Evolutionary conservation across 2,113 vertebrate species (phyloP), one percentile per base, ranked within the genome.

Genomic region (Calyptomena viridis): DNA sequence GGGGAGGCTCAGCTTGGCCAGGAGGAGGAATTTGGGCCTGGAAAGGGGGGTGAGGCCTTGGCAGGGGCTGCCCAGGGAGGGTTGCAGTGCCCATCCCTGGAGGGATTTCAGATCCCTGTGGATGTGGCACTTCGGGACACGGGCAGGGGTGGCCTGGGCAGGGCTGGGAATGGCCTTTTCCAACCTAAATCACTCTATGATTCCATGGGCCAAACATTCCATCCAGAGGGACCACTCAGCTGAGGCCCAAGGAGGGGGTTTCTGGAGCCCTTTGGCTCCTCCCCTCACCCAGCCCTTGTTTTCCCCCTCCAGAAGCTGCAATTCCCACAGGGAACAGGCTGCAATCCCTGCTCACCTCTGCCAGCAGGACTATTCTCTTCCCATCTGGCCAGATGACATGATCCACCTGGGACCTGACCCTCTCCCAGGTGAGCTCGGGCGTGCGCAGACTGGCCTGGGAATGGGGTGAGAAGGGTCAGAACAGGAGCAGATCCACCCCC

Each of bases 341-440:
- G n/a, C 23, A 11, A 60, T 60, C 17, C 58, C 18, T 56, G 30
- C 94, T 97, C 97, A 99, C 99, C 99, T 99, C 99, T 11, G 99
- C 99, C 97, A 99, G 97, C 78, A 99, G 98, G 64, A 99, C 99
- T 97, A 99, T 99, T 79, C 99, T 98, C 97, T 99, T 99, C 81
- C 99, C 99, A 2, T 99, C 99, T 1, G 99, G 99, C 99, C 99
- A 99, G 97, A 99, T 99, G 88, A 99, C 99, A 12, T 99, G 99
- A 95, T 99, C 99, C 94, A 99, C 99, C 96, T 99, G 99, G 69
- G 99, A 99, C 90, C 99, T 98, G 50, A 99, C 99, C 56, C 99
- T 98, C 97, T 99, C 99, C 99, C 99, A 99, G 77, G 99, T 99
- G 87, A 99, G 98, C 92, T 99, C 99, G 1, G 99, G 99, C 0